Percentiles rank a stretch among this genome's conserved stretches.
Evolutionary conservation across 2,888 invertebrate genomes (phyloP).

Genomic region (Sarcophaga variegata): DNA sequence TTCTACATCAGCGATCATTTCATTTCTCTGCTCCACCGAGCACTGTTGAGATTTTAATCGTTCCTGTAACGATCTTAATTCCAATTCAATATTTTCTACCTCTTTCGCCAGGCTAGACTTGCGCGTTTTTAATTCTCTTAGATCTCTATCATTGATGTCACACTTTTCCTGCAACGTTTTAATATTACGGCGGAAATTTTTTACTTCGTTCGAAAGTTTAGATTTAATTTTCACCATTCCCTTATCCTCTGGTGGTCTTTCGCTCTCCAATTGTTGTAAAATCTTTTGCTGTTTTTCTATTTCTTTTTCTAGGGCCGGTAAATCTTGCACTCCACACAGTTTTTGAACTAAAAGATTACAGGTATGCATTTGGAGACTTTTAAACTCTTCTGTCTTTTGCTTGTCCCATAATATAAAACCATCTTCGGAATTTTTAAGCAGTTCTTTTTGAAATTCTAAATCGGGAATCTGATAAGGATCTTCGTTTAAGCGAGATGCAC

Average conservation of each 20-base stretch:
- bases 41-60: conserved; percentile 71
- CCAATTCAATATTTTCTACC: conserved; percentile 61
- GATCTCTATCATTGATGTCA: conserved; percentile 34
- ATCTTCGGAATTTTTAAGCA: conserved; percentile 73
- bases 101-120: conserved; percentile 44
- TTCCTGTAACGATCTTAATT: conserved; percentile 68
- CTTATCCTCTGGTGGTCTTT: conserved; percentile 72
- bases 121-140: conserved; percentile 35
- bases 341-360: conserved; percentile 74
- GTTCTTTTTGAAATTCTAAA: conserved; percentile 73
- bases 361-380: conserved; percentile 71
- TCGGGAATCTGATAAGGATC: conserved; percentile 72
- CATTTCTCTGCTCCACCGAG: conserved; percentile 72
- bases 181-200: conserved; percentile 42
- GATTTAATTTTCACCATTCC: conserved; percentile 57
- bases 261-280: conserved; percentile 67
- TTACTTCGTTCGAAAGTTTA: conserved; percentile 72
- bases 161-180: conserved; percentile 38
- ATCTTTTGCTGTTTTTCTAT: conserved; percentile 65
- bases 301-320: conserved; percentile 71
- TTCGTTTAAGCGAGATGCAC: conserved; percentile 55
- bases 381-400: conserved; percentile 74
- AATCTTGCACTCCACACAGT: conserved; percentile 70
- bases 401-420: conserved; percentile 78
- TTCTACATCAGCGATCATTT: conserved; percentile 71